Base-by-base conservation (phyloP, 2,888 invertebrate genomes). In the Suillia variegata region DNA sequence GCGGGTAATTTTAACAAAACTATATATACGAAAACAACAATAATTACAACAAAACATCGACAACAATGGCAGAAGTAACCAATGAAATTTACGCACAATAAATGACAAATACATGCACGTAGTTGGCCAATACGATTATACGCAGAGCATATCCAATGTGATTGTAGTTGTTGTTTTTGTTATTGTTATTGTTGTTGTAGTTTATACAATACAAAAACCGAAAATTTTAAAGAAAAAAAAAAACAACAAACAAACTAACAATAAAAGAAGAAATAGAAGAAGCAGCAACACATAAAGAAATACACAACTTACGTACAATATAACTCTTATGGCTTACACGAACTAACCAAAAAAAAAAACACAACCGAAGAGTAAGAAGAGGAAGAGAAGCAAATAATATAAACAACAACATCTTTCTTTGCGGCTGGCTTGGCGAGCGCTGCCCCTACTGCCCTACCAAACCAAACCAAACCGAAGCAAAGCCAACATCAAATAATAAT, bases 1-100 rank as follows among this genome's bases (percentile, higher is more conserved):
- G n/a, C n/a, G n/a, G n/a, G n/a, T n/a, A n/a, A n/a, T n/a, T n/a
- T n/a, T n/a, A n/a, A n/a, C n/a, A n/a, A n/a, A n/a, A n/a, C n/a
- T n/a, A n/a, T n/a, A n/a, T n/a, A n/a, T n/a, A n/a, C n/a, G n/a
- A n/a, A n/a, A n/a, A n/a, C n/a, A n/a, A n/a, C n/a, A n/a, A n/a
- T n/a, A n/a, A n/a, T n/a, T n/a, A n/a, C n/a, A n/a, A n/a, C n/a
- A n/a, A n/a, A n/a, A n/a, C n/a, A n/a, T n/a, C n/a, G n/a, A n/a
- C n/a, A n/a, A n/a, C 12, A 31, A 31, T 31, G 12, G 74, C 67
- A 71, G 64, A 74, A 74, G 73, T 71, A 73, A 69, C 73, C 73
- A 73, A 73, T 73, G 75, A 73, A 74, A 73, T 65, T 65, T 73
- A 71, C 73, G 71, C 73, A 73, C 68, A 75, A 74, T 75, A 67